Evolutionary conservation across 2,888 invertebrate species (phyloP), one percentile per base, ranked within the genome.

Genomic region (Oscheius sp.): DNA sequence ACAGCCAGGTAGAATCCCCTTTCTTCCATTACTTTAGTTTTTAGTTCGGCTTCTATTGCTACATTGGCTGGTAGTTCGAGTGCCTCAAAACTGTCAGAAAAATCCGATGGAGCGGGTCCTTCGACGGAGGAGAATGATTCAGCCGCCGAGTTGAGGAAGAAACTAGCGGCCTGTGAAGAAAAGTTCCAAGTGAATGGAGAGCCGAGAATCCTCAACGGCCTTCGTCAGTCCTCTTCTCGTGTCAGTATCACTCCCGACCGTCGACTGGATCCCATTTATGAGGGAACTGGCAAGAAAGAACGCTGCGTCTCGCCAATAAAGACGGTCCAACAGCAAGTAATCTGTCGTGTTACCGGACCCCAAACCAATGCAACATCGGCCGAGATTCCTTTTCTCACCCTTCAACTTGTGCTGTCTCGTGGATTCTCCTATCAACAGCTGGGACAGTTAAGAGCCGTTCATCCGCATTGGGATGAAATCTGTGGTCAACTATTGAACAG

Each of bases 391-490:
- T 70, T 74, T 2, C 54, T 78, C 26, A 81, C 73, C 6, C 74
- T 84, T 0, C 83, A 82, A 57, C 49, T 74, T 17, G 71, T 81
- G 6, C 75, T 84, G 30, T 70, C 71, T 32, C 75, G 66, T 22
- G 71, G 66, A n/a, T 80, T 82, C 69, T 68, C 73, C 20, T 83
- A 78, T 50, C 70, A 68, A 33, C 72, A 80, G 66, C 66, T 84
- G 33, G 79, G 78, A n/a, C 68, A 67, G 20, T 68, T 84, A 8
- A 76, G 84, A 12, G 71, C 69, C 28, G 83, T 84, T 5, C 84
- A 85, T 62, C 84, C 84, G 0, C 82, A 82, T 68, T 82, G 81
- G 82, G 84, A 84, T 71, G 84, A 84, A 54, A 74, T 84, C 33
- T 78, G 80, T 32, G 84, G 84, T 20, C 84, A 84, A 56, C 51